Evolutionary conservation across 2,888 invertebrate genomes (phyloP), one percentile per base, ranked within the genome.

Genomic region (Bursaphelenchus okinawaensis): DNA sequence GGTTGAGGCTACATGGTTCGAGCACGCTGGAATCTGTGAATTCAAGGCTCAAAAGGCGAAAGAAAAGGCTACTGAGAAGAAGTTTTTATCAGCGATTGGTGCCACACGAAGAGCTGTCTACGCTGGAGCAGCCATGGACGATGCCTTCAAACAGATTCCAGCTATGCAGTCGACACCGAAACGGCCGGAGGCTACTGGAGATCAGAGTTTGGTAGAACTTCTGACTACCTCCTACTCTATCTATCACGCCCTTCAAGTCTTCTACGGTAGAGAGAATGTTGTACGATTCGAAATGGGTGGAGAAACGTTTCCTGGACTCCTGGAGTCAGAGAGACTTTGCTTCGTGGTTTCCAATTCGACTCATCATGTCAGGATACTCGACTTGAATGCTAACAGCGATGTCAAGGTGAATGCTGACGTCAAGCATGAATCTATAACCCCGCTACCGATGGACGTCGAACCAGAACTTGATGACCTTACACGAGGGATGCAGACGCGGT

Each of bases 261-360:
- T n/a, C 20, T 26, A 40, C 23, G 40, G 60, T 9, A 28, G 20
- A 12, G 50, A 59, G 50, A 59, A 59, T 20, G 52, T 40, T 3
- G 20, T 26, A 12, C 24, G 67, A n/a, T 66, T 66, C 28, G 19
- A 54, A 7, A 29, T 65, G 24, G 66, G 66, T 4, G 2, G 29
- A 28, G 66, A 65, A 8, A 28, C 29, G 12, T 16, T 65, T 20
- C 27, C 66, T 7, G 67, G 66, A 20, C 50, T 65, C 16, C 26
- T 55, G 29, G 66, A 65, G 67, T 54, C 27, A 0, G 67, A 65
- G 24, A 66, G 54, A 4, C 55, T 65, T 7, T 19, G 19, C 8
- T 92, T 90, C 85, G 91, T 93, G 9, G 6, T 59, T 24, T 8
- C 24, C 1, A 40, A 31, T 31, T 40, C 60, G 19, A 59, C n/a